phyloP scores from a whole-genome alignment of 2,113 vertebrate genomes.

The Hydrochoerus hydrochaeris region DNA sequence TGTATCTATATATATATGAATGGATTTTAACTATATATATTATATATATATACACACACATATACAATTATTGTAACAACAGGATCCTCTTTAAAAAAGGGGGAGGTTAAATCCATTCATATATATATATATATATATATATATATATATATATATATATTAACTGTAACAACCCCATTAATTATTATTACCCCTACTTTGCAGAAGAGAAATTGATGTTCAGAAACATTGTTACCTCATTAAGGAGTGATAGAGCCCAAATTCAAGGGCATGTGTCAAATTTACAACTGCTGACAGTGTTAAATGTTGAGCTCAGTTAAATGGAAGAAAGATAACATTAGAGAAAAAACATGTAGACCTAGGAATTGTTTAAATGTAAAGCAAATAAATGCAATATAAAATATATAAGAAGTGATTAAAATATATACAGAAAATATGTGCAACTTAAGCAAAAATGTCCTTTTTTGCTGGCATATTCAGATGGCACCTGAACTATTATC shows the following conservation, averaged over 20 bases:
- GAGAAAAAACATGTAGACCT: too few relatives aligned
- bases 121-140: too few relatives aligned
- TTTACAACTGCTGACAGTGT: background rate
- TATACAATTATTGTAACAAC: too few relatives aligned
- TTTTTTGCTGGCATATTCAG: rapidly evolving
- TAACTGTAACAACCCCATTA: background rate
- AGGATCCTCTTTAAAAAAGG: too few relatives aligned
- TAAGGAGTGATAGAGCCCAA: background rate
- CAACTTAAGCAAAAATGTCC: background rate
- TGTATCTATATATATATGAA: background rate
- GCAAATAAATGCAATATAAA: too few relatives aligned
- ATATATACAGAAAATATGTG: background rate
- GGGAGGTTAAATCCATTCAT: too few relatives aligned
- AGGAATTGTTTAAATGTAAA: too few relatives aligned
- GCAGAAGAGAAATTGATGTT: background rate
- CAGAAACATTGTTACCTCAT: background rate
- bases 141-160: too few relatives aligned
- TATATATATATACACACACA: too few relatives aligned
- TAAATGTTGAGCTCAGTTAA: conserved; percentile 15
- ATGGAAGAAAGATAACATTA: too few relatives aligned
- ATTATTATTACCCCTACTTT: background rate
- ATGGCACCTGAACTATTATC: too few relatives aligned
- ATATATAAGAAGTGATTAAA: background rate
- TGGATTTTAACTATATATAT: too few relatives aligned
- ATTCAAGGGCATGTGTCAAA: background rate